Evolutionary conservation across 1,140 invertebrate genomes (phyloP).

Genomic region (Microvelia longipes): DNA sequence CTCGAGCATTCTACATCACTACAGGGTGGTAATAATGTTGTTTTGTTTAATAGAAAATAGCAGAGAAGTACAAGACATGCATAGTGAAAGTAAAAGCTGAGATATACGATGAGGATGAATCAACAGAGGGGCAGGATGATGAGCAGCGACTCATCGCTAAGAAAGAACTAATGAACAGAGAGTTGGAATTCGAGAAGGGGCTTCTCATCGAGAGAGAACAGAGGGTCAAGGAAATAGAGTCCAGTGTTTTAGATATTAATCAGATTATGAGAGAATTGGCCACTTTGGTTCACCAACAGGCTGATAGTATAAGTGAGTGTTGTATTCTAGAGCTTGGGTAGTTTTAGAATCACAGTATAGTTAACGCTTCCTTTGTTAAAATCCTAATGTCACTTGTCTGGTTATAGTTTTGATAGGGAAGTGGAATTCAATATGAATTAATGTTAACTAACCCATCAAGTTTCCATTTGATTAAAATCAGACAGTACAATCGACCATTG

Average conservation of each 20-base stretch:
- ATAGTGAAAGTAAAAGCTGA: slow-evolving; percentile 22
- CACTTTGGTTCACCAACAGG: slow-evolving; percentile 63
- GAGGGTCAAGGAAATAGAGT: slow-evolving; percentile 57
- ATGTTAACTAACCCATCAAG: too few relatives aligned
- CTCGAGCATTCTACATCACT: too few relatives aligned
- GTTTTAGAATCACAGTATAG: too few relatives aligned
- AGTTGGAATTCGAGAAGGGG: slow-evolving; percentile 58
- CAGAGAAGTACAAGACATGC: slow-evolving; percentile 2
- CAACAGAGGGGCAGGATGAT: slow-evolving; percentile 18
- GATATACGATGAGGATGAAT: slow-evolving; percentile 16
- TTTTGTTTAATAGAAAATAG: too few relatives aligned
- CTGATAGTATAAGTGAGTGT: slow-evolving; percentile 64
- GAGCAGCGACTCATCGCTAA: slow-evolving; percentile 30
- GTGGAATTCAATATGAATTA: too few relatives aligned
- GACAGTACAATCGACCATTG: too few relatives aligned
- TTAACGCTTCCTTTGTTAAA: too few relatives aligned
- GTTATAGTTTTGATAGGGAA: too few relatives aligned
- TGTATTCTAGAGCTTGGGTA: too few relatives aligned
- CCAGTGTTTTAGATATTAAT: slow-evolving; percentile 77
- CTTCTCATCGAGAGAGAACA: slow-evolving; percentile 56
- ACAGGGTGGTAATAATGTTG: too few relatives aligned
- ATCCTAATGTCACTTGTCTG: too few relatives aligned
- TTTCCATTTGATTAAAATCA: too few relatives aligned
- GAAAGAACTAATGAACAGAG: slow-evolving; percentile 21
- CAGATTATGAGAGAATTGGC: slow-evolving; percentile 82